Conservation (phyloP, 2,797 vertebrate genomes). For the Urocyon cinereoargenteus region DNA sequence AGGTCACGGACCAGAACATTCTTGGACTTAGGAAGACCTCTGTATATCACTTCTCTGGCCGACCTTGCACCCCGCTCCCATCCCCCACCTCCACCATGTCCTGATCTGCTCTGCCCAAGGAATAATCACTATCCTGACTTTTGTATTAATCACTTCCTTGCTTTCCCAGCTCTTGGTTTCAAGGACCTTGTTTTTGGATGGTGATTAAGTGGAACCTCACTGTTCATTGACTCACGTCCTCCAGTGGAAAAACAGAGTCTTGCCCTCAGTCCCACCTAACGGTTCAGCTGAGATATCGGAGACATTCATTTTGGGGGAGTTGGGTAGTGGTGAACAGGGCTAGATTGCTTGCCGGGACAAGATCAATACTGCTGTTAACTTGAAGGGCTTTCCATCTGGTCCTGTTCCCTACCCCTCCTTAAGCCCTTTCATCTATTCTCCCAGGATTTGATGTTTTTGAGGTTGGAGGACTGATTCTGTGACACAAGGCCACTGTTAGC, state of each 20-base stretch:
- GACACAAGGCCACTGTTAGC: not conserved
- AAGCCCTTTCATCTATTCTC: not conserved
- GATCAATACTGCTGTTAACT: not conserved
- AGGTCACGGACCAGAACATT: not conserved
- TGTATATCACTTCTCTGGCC: not conserved
- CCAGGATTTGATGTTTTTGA: not conserved
- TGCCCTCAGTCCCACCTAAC: slow-evolving; percentile 58
- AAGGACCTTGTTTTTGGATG: slow-evolving; percentile 60
- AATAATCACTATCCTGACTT: slow-evolving; percentile 52
- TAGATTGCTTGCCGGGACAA: not conserved
- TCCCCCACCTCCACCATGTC: not conserved
- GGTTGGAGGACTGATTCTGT: not conserved
- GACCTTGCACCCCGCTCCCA: no score
- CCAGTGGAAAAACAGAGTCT: slow-evolving; percentile 77
- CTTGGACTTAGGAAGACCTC: not conserved
- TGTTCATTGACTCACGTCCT: slow-evolving; percentile 79
- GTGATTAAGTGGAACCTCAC: slow-evolving; percentile 77
- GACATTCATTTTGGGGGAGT: not conserved
- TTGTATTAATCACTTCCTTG: slow-evolving; percentile 71
- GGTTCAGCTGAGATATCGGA: slow-evolving; percentile 48
- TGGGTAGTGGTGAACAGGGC: not conserved
- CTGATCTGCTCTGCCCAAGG: not conserved
- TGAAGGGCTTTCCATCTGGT: not conserved
- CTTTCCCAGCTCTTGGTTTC: slow-evolving; percentile 61
- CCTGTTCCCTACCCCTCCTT: not conserved